Evolutionary conservation across 2,113 vertebrate genomes (phyloP).

Genomic region (Phoxinus phoxinus): DNA sequence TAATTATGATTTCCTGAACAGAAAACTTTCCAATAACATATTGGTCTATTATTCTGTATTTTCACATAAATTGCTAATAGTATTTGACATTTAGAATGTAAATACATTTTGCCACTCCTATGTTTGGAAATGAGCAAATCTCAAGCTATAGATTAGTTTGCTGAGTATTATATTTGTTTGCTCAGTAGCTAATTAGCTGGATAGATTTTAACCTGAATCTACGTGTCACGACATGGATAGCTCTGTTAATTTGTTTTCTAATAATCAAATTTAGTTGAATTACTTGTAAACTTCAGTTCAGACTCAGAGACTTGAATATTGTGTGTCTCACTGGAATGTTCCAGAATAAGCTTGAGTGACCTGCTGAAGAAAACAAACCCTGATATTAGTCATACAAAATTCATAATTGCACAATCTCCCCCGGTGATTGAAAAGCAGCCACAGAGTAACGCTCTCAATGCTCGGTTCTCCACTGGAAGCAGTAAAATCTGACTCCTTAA

Average conservation of each 20-base stretch:
- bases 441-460: background rate
- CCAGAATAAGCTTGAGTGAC: background rate
- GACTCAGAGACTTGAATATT: background rate
- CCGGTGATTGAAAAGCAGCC: background rate
- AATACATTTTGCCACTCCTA: background rate
- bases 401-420: background rate
- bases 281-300: background rate
- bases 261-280: background rate
- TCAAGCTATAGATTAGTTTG: background rate
- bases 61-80: background rate
- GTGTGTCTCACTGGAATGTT: background rate
- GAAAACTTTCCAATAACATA: background rate
- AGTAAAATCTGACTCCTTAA: slow-evolving; percentile 45
- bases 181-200: background rate
- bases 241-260: background rate
- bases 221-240: background rate
- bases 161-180: background rate
- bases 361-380: background rate
- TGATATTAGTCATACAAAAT: slow-evolving; percentile 26
- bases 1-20: background rate
- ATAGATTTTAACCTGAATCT: background rate
- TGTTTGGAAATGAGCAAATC: background rate
- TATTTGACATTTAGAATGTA: background rate
- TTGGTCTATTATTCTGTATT: background rate
- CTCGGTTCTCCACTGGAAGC: slow-evolving; percentile 30